Evolutionary conservation across 1,140 invertebrate species (phyloP).

Genomic region (Tetranychus urticae): DNA sequence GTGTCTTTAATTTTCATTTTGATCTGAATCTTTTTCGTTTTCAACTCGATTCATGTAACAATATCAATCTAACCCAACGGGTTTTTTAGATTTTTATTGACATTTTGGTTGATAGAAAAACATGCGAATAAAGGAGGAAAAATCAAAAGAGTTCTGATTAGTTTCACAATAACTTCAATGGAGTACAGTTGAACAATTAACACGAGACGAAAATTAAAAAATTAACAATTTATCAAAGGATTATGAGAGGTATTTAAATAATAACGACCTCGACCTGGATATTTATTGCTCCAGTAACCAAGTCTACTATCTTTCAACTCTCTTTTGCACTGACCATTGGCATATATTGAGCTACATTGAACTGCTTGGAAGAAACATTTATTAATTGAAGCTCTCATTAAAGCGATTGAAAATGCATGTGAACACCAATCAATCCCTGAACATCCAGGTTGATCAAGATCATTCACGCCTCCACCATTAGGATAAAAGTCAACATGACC

Average conservation of each 20-base stretch:
- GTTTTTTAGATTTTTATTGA: too few relatives aligned
- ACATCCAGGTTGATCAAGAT: neutral
- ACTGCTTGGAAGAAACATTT: neutral
- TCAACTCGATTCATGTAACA: too few relatives aligned
- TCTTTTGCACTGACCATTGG: neutral
- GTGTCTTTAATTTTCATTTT: too few relatives aligned
- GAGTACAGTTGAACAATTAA: too few relatives aligned
- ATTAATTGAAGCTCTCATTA: neutral
- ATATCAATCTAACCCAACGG: too few relatives aligned
- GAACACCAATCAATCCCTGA: neutral
- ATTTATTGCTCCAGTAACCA: neutral
- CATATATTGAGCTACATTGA: neutral
- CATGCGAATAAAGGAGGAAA: too few relatives aligned
- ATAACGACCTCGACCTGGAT: neutral
- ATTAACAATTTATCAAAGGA: too few relatives aligned
- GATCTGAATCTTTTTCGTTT: too few relatives aligned
- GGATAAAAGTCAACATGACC: slow-evolving; percentile 1
- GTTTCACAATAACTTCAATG: too few relatives aligned
- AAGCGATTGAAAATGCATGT: neutral
- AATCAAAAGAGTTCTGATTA: too few relatives aligned
- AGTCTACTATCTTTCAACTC: neutral
- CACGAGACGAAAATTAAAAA: too few relatives aligned
- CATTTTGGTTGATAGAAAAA: too few relatives aligned
- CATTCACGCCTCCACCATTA: neutral
- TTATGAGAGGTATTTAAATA: neutral